Percentiles rank a stretch among this genome's conserved stretches.
These are phyloP conservation scores for Macropodus opercularis DNA, from an alignment of 2,797 vertebrate genomes.

Conservation along the genomic window DNA sequence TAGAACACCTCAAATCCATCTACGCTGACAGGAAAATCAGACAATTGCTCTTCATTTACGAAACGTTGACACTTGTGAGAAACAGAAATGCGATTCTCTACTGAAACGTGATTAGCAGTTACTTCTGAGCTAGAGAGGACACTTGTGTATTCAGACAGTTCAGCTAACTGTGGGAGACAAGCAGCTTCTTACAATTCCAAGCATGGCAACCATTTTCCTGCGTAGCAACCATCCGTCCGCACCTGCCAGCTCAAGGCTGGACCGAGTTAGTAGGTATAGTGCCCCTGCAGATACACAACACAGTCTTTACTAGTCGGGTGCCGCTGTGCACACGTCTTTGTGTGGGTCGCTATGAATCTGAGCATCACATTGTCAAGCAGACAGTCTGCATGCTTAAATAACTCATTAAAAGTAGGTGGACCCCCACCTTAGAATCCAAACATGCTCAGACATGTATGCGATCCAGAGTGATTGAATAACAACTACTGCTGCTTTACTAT, in stretches of 20 bases:
- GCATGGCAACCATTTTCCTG: conserved; percentile 35
- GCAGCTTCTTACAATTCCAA: conserved; percentile 29
- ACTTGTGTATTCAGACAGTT: conserved; percentile 28
- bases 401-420: background rate
- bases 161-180: conserved; percentile 19
- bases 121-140: conserved; percentile 18
- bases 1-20: conserved; percentile 19
- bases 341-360: background rate
- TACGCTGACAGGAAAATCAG: conserved; percentile 1
- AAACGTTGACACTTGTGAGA: conserved; percentile 15
- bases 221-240: conserved; percentile 38
- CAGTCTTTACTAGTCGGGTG: background rate
- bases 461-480: too few relatives aligned
- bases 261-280: conserved; percentile 11
- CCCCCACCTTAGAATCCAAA: background rate
- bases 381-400: conserved; percentile 2
- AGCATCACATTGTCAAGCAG: background rate
- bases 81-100: conserved; percentile 1
- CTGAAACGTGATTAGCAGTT: conserved; percentile 31
- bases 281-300: conserved; percentile 14
- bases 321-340: background rate
- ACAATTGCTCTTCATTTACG: conserved; percentile 14
- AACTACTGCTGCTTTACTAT: too few relatives aligned
- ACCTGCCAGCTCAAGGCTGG: conserved; percentile 17
- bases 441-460: background rate